These are phyloP conservation scores for Tauraco erythrolophus DNA, from an alignment of 2,113 vertebrate genomes.

Conservation along the genomic window DNA sequence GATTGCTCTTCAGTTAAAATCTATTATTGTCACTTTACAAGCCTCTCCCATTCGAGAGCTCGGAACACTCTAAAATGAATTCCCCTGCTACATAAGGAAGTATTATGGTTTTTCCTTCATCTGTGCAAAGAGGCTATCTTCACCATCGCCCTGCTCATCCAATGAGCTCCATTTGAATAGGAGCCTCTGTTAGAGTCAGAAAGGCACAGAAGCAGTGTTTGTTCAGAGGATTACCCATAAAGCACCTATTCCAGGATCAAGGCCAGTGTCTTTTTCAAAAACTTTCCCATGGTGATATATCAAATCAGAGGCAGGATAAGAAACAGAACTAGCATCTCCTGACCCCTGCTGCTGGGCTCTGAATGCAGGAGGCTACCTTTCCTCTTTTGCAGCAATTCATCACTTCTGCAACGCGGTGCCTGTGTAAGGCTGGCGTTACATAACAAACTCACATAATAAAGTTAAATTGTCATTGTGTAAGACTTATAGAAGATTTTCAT, in stretches of 20 bases:
- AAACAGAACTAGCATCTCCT: constrained; percentile 70
- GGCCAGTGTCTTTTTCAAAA: constrained; percentile 66
- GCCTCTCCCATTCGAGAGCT: constrained; percentile 4
- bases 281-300: constrained; percentile 68
- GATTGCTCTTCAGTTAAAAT: constrained; percentile 69
- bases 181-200: constrained; percentile 64
- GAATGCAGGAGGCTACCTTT: constrained; percentile 52
- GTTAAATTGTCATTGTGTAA: constrained; percentile 6
- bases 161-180: constrained; percentile 58
- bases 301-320: constrained; percentile 63
- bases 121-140: constrained; percentile 54
- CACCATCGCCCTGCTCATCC: constrained; percentile 47
- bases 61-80: constrained; percentile 27
- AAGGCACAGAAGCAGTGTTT: constrained; percentile 65
- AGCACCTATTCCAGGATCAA: constrained; percentile 69
- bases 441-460: background rate
- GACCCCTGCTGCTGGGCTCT: constrained; percentile 66
- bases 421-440: background rate
- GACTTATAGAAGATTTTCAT: background rate
- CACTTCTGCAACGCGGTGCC: background rate
- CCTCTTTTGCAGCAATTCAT: constrained; percentile 37
- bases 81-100: constrained; percentile 44
- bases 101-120: constrained; percentile 49
- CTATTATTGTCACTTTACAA: constrained; percentile 48
- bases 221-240: constrained; percentile 65